Percentiles rank a stretch among this genome's conserved stretches.
phyloP scores from a whole-genome alignment of 2,888 invertebrate genomes.

The Mythimna vitellina region DNA sequence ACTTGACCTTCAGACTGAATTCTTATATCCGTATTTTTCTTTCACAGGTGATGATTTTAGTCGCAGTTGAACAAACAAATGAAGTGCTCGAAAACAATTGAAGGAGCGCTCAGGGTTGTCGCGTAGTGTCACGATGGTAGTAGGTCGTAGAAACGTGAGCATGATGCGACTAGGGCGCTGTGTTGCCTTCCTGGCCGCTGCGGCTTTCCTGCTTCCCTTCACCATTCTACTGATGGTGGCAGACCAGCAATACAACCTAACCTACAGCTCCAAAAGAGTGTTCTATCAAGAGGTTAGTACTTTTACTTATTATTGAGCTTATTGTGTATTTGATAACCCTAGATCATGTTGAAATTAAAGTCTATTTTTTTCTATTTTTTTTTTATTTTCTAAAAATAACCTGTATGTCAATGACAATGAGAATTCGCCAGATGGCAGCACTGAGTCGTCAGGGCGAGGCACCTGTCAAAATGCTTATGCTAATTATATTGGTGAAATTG shows the following conservation, averaged over 20 bases:
- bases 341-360: not conserved
- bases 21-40: conserved; percentile 2
- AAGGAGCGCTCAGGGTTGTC: conserved; percentile 31
- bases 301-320: conserved; percentile 10
- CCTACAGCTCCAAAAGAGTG: conserved; percentile 86
- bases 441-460: too few species aligned
- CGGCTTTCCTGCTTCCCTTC: conserved; percentile 91
- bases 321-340: conserved; percentile 7
- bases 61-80: conserved; percentile 37
- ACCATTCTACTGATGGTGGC: conserved; percentile 91
- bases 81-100: conserved; percentile 54
- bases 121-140: conserved; percentile 67
- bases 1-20: not conserved
- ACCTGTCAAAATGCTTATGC: too few species aligned
- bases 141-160: conserved; percentile 84
- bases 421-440: too few species aligned
- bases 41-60: conserved; percentile 36
- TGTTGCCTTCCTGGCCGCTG: conserved; percentile 91
- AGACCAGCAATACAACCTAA: conserved; percentile 91
- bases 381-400: not conserved
- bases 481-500: too few species aligned
- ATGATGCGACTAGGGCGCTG: conserved; percentile 90
- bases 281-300: conserved; percentile 89
- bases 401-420: too few species aligned
- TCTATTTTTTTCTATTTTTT: not conserved